Evolutionary conservation across 2,888 invertebrate species (phyloP).

Genomic region (Amblyteles armatorius): DNA sequence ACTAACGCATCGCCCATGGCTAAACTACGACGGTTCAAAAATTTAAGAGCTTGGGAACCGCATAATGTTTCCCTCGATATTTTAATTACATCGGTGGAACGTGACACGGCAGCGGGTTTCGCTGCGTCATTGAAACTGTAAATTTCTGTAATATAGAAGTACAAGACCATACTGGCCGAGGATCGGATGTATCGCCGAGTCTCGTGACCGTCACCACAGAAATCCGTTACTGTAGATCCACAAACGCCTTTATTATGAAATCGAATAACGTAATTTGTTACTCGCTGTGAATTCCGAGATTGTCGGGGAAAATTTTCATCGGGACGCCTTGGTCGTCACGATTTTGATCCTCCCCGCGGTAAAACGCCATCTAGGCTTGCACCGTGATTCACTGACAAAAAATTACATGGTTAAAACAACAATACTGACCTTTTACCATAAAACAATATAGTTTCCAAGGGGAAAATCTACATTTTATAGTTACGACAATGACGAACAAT

Average conservation of each 20-base stretch:
- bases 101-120: not conserved
- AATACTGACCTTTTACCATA: too few species aligned
- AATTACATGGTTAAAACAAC: too few species aligned
- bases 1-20: constrained; percentile 82
- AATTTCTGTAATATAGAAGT: constrained; percentile 28
- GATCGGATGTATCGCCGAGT: not conserved
- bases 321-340: not conserved
- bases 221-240: constrained; percentile 35
- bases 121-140: constrained; percentile 19
- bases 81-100: constrained; percentile 48
- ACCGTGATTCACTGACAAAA: too few species aligned
- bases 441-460: too few species aligned
- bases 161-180: not conserved
- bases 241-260: constrained; percentile 28
- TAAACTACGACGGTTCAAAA: constrained; percentile 73
- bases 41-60: constrained; percentile 75
- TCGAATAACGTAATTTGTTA: constrained; percentile 28
- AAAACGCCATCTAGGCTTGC: not conserved
- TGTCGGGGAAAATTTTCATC: not conserved
- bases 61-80: constrained; percentile 63
- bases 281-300: not conserved
- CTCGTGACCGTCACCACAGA: constrained; percentile 12
- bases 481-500: too few species aligned
- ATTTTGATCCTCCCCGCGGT: not conserved
- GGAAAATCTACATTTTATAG: too few species aligned